Base-by-base conservation (phyloP, 2,797 vertebrate genomes). In the Lates japonicus region DNA sequence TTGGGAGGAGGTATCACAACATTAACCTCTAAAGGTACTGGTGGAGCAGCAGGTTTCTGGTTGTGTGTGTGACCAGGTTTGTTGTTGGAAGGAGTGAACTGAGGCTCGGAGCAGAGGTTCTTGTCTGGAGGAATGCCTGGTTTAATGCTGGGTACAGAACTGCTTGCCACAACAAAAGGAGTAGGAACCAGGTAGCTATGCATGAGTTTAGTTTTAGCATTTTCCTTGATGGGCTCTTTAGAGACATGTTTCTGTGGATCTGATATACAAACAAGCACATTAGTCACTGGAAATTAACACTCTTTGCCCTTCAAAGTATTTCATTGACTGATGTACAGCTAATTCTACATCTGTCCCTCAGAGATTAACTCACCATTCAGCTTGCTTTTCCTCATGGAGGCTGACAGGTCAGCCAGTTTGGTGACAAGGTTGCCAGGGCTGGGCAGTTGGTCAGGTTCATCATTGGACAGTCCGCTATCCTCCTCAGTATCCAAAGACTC, bases 401-500 rank as follows among this genome's bases (percentile, higher is more conserved):
- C 89, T 59, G 94, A 92, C 35, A 94, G 87, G 55, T 90, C 77
- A 66, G 95, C 91, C 91, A 95, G 92, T 85, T 39, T 90, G 57
- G 83, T 61, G 22, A 58, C 14, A 1, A 94, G 37, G 62, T 91
- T 95, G 29, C 83, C 94, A 48, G 69, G 49, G 0, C 74, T 16
- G 5, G 91, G 82, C 22, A 89, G 73, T 35, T 87, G 90, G 52
- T 95, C 92, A 12, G 76, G 78, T 70, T 97, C 95, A 0, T 97
- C 95, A 0, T 94, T 95, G 33, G 97, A 97, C 74, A 96, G 84
- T 60, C 95, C 94, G 0, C 96, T 96, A 74, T 98, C 97, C 12
- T 95, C 96, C 69, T 98, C 97, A 0, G 93, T 90, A 20, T 97
- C 97, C 88, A 99, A 83, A 0, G 97, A 97, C 84, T 98, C 96